Conservation (phyloP, 2,888 invertebrate species). For the Drosophila flavopinicola region DNA sequence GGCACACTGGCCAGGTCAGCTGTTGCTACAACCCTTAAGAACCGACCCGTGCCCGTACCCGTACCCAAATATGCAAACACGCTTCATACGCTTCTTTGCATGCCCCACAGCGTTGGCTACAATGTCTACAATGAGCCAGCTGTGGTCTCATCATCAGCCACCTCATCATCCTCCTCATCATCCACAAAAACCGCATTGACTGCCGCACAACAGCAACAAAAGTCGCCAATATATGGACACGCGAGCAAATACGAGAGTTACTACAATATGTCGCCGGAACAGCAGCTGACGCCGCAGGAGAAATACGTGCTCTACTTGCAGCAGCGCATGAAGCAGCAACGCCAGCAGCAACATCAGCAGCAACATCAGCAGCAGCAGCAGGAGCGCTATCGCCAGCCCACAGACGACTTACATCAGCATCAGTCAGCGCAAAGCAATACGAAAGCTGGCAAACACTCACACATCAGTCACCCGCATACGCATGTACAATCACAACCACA, state of each 20-base stretch:
- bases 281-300: slow-evolving; percentile 82
- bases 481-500: slow-evolving; percentile 14
- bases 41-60: too few species aligned
- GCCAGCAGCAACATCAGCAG: slow-evolving; percentile 48
- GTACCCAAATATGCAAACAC: not conserved
- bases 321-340: slow-evolving; percentile 78
- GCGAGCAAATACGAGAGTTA: slow-evolving; percentile 64
- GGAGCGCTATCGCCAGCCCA: slow-evolving; percentile 49
- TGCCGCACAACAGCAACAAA: slow-evolving; percentile 58
- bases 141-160: slow-evolving; percentile 26
- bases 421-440: slow-evolving; percentile 56
- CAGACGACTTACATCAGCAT: slow-evolving; percentile 62
- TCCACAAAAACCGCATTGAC: slow-evolving; percentile 55
- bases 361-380: slow-evolving; percentile 61
- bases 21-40: slow-evolving; percentile 45
- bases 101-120: slow-evolving; percentile 68
- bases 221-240: slow-evolving; percentile 59
- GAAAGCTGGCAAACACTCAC: slow-evolving; percentile 54
- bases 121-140: slow-evolving; percentile 63
- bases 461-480: slow-evolving; percentile 51
- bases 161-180: slow-evolving; percentile 34
- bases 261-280: slow-evolving; percentile 69
- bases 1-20: not conserved
- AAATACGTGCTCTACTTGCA: slow-evolving; percentile 83
- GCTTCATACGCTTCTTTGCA: slow-evolving; percentile 49